Base-by-base conservation (phyloP, 2,113 vertebrate species). In the Antigone vipio region DNA sequence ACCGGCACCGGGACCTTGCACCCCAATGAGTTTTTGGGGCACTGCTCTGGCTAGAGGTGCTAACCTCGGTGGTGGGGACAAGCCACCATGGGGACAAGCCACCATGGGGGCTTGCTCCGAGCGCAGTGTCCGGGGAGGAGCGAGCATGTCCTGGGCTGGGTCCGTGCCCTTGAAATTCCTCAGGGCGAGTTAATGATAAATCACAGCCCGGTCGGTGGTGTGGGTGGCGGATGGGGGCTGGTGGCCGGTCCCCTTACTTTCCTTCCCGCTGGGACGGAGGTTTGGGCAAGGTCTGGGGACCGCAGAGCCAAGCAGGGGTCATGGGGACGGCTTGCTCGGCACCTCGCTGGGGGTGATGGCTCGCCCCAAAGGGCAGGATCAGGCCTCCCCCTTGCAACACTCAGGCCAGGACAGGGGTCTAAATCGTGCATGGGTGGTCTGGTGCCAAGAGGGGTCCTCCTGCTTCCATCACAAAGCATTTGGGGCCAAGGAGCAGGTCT, bases 131-230 rank as follows among this genome's bases (percentile, higher is more conserved):
- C 4, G 3, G 85, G 85, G 56, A 80, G 92, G 64, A 89, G 80
- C 2, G 7, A 91, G 59, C 50, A 1, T 34, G 14, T 40, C 38
- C 71, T 7, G 1, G 81, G 62, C 78, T 90, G 45, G 58, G 64
- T 71, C 60, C 2, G 8, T 6, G 72, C 72, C 96, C 88, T 22
- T 76, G 75, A 79, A 91, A 95, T 86, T 92, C 90, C 93, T 92
- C 27, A 9, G 74, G 35, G 53, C 1, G 5, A 84, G 97, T 97
- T 97, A 97, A 96, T 96, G 79, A 93, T 93, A 73, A 97, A 96
- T 77, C 78, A 1, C 1, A 2, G 66, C 30, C 6, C 1, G 69
- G 38, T 32, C 11, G 4, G 20, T 1, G 20, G 67, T 6, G 29
- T 35, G 77, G 60, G 90, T 2, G 35, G 59, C 1, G 4, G 19